These are phyloP conservation scores for Drosophila multiciliata DNA, from an alignment of 2,888 invertebrate genomes.

Conservation along the genomic window DNA sequence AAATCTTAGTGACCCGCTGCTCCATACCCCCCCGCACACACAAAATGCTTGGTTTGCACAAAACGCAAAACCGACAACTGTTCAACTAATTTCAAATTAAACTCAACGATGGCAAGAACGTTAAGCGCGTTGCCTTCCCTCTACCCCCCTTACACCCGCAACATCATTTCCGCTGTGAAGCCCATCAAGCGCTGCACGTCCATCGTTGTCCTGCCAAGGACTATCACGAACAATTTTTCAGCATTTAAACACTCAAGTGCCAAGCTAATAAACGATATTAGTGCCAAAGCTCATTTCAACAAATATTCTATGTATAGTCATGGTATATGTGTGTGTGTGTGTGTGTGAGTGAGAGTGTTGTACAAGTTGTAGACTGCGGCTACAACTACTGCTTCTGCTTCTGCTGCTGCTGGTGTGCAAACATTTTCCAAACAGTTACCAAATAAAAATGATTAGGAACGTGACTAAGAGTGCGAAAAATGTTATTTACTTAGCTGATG, in stretches of 20 bases:
- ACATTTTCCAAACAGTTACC: constrained; percentile 79
- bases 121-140: constrained; percentile 18
- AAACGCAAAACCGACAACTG: constrained; percentile 62
- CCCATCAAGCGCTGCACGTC: constrained; percentile 4
- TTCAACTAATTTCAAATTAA: constrained; percentile 74
- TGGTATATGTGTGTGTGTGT: constrained; percentile 21
- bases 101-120: constrained; percentile 58
- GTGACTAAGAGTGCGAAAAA: constrained; percentile 83
- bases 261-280: constrained; percentile 77
- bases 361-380: constrained; percentile 21
- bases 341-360: constrained; percentile 9
- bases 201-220: constrained; percentile 52
- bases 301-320: constrained; percentile 50
- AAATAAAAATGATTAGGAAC: constrained; percentile 84
- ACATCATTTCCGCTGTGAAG: neutral
- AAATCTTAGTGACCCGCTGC: neutral
- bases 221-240: constrained; percentile 74
- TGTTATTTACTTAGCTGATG: constrained; percentile 75
- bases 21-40: constrained; percentile 3
- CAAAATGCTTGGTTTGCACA: constrained; percentile 62
- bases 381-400: constrained; percentile 14
- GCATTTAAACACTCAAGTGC: constrained; percentile 76
- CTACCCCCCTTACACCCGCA: neutral
- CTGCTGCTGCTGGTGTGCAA: constrained; percentile 63
- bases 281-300: constrained; percentile 73